These are phyloP conservation scores for Heliconius nattereri DNA, from an alignment of 1,140 invertebrate genomes.

Conservation along the genomic window DNA sequence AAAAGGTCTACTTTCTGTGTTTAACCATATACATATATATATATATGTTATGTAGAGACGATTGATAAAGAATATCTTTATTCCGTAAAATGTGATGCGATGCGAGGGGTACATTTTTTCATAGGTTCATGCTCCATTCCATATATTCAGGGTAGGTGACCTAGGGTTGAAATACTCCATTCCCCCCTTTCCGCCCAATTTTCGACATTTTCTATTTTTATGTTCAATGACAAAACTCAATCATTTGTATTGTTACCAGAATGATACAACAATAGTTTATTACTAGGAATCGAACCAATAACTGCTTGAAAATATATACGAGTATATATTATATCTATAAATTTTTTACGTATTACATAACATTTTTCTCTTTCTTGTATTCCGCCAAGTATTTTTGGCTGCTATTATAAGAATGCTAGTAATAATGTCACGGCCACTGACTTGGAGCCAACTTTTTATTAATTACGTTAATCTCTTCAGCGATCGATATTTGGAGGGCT, in stretches of 20 bases:
- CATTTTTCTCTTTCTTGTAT: not conserved
- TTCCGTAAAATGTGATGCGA: not conserved
- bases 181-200: no score
- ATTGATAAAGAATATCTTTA: not conserved
- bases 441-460: not conserved
- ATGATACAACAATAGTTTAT: no score
- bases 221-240: no score
- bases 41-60: not conserved
- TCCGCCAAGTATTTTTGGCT: slow-evolving; percentile 1
- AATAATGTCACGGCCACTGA: not conserved
- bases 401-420: not conserved
- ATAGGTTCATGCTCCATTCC: no score
- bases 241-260: no score
- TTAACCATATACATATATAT: not conserved
- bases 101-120: no score
- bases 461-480: not conserved
- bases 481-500: not conserved
- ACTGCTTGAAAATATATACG: no score
- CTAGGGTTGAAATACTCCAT: no score
- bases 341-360: not conserved
- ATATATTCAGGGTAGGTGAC: no score
- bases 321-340: not conserved
- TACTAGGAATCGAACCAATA: no score
- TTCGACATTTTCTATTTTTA: no score
- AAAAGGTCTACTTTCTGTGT: not conserved